A percentile compares a stretch with the other conserved stretches of the same genome.
These are phyloP conservation scores for Temnopleurus reevesii DNA, from an alignment of 53 echinoderm and acorn worm genomes.

Conservation along the genomic window DNA sequence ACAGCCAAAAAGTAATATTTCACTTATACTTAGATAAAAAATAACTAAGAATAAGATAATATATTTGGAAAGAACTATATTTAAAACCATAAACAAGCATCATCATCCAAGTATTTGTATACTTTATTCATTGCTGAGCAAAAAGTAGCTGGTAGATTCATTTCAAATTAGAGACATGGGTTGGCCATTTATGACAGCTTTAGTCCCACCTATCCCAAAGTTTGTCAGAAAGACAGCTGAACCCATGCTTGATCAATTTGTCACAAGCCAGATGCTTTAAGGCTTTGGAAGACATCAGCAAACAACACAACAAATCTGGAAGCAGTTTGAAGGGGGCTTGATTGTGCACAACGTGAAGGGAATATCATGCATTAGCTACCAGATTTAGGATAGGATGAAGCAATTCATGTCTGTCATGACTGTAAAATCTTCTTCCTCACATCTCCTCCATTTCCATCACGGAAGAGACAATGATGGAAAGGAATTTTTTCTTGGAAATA, in stretches of 20 bases:
- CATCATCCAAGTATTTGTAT: constrained; percentile 12
- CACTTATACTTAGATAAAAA: background rate
- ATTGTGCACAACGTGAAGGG: background rate
- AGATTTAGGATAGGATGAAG: constrained; percentile 43
- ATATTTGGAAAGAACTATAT: background rate
- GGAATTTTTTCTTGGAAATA: background rate
- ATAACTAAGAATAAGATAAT: background rate
- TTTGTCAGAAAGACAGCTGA: constrained; percentile 57
- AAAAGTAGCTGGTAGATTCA: constrained; percentile 11
- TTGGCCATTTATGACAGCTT: constrained; percentile 41
- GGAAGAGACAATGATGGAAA: constrained; percentile 15
- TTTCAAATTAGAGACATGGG: constrained; percentile 52
- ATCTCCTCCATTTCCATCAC: background rate
- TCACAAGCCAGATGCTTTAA: constrained; percentile 50
- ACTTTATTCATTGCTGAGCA: background rate
- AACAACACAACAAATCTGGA: constrained; percentile 56
- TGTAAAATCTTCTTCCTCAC: constrained; percentile 28
- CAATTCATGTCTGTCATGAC: constrained; percentile 22
- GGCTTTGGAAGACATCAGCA: constrained; percentile 58
- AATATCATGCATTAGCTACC: constrained; percentile 8
- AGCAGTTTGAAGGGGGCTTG: constrained; percentile 48
- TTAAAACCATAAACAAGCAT: background rate
- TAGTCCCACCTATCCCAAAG: constrained; percentile 55
- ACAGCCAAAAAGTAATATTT: constrained; percentile 21
- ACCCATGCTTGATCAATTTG: constrained; percentile 61